Evolutionary conservation across 2,797 vertebrate species (phyloP).

Genomic region (Melanotaenia pygmaea): DNA sequence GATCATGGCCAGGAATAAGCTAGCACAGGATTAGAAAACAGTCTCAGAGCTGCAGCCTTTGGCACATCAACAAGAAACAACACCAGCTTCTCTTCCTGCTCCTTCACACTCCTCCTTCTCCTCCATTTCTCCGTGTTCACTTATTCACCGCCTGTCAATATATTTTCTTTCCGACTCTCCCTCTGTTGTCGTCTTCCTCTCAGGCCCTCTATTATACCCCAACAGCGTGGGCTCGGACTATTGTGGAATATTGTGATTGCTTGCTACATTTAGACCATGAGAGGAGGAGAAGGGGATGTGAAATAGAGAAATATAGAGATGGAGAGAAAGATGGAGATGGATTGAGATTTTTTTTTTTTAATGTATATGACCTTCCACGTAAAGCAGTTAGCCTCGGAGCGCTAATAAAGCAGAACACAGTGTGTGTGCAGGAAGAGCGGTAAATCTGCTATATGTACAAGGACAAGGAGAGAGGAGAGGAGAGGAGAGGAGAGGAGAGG

Average conservation of each 20-base stretch:
- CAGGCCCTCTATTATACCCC: constrained; percentile 30
- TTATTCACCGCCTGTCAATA: constrained; percentile 46
- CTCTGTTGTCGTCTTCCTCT: constrained; percentile 10
- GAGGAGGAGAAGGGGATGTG: constrained; percentile 53
- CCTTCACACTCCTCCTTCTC: constrained; percentile 9
- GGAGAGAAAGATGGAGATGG: constrained; percentile 38
- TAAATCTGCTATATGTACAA: constrained; percentile 22
- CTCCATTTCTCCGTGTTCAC: constrained; percentile 16
- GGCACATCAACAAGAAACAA: constrained; percentile 42
- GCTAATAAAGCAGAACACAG: constrained; percentile 36
- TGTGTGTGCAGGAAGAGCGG: constrained; percentile 28
- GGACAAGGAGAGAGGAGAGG: background rate
- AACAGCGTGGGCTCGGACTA: constrained; percentile 49
- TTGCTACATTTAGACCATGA: constrained; percentile 53
- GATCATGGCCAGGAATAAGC: constrained; percentile 24
- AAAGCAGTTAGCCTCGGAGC: constrained; percentile 43
- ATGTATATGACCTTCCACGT: constrained; percentile 32
- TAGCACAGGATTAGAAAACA: constrained; percentile 34
- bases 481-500: background rate
- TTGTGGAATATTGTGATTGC: constrained; percentile 49
- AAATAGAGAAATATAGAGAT: constrained; percentile 17
- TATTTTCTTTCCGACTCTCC: constrained; percentile 23
- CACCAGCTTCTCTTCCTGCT: constrained; percentile 8
- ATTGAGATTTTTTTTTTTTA: constrained; percentile 4
- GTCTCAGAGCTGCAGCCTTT: constrained; percentile 24